Conservation (phyloP, 2,888 invertebrate genomes). For the Eustalomyia histrio region DNA sequence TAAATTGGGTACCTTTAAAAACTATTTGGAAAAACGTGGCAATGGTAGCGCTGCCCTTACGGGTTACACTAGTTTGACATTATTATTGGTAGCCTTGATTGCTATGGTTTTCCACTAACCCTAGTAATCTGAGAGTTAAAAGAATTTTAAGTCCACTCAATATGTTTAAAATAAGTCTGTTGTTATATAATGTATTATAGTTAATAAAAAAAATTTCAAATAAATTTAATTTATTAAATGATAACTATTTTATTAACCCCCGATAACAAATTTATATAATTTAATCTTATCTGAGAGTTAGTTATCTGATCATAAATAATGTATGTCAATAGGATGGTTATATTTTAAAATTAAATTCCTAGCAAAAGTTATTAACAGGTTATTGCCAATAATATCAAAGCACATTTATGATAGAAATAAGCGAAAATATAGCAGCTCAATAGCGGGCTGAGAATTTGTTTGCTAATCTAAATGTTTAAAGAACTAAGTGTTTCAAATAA, state of each 20-base stretch:
- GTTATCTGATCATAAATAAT: neutral
- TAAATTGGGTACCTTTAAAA: constrained; percentile 70
- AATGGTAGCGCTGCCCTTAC: constrained; percentile 67
- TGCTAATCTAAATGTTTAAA: too few species aligned
- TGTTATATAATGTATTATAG: neutral
- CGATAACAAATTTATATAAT: neutral
- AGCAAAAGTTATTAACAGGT: neutral
- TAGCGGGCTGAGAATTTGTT: too few species aligned
- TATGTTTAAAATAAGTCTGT: neutral
- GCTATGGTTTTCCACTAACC: constrained; percentile 66
- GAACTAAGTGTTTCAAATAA: too few species aligned
- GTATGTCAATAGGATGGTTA: neutral
- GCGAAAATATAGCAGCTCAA: too few species aligned
- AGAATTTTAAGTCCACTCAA: neutral
- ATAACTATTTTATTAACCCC: neutral
- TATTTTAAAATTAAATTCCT: too few species aligned
- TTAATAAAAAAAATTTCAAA: neutral
- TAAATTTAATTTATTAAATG: neutral
- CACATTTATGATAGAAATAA: too few species aligned
- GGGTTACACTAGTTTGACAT: constrained; percentile 68
- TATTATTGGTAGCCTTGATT: constrained; percentile 67
- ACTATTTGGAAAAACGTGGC: constrained; percentile 68
- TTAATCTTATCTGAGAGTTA: neutral
- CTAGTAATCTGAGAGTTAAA: neutral
- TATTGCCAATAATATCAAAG: neutral